These are phyloP conservation scores for Zoanthus sociatus DNA, from an alignment of 92 coral and sea anemone genomes.

Conservation along the genomic window DNA sequence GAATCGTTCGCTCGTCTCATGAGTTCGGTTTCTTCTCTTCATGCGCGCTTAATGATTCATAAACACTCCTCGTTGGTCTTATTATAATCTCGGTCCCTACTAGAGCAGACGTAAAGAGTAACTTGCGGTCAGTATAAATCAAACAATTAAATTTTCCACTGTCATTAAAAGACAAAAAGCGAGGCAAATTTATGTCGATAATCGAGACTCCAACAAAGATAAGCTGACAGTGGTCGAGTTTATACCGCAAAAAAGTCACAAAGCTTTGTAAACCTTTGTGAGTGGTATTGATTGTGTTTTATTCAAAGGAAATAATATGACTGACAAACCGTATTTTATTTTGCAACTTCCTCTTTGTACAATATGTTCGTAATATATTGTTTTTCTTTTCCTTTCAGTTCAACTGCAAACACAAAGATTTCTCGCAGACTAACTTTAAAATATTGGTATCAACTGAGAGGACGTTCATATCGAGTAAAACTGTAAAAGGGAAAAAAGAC, in stretches of 20 bases:
- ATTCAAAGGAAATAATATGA: not conserved
- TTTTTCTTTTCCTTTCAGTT: not conserved
- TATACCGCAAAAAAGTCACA: not conserved
- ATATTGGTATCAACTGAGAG: not conserved
- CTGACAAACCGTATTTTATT: not conserved
- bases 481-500: no score
- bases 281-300: not conserved
- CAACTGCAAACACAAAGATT: not conserved
- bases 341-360: not conserved
- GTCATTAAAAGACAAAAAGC: not conserved
- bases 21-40: constrained; percentile 4
- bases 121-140: not conserved
- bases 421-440: not conserved
- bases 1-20: not conserved
- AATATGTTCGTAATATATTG: not conserved
- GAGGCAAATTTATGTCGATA: not conserved
- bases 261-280: not conserved
- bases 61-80: not conserved
- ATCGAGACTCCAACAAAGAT: not conserved
- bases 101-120: not conserved
- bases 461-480: no score
- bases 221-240: not conserved
- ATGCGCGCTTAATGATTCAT: not conserved
- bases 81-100: not conserved
- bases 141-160: not conserved